A percentile compares a stretch with the other conserved stretches of the same genome.
phyloP scores from a whole-genome alignment of 1,140 invertebrate species.

The Drosophila nannoptera region DNA sequence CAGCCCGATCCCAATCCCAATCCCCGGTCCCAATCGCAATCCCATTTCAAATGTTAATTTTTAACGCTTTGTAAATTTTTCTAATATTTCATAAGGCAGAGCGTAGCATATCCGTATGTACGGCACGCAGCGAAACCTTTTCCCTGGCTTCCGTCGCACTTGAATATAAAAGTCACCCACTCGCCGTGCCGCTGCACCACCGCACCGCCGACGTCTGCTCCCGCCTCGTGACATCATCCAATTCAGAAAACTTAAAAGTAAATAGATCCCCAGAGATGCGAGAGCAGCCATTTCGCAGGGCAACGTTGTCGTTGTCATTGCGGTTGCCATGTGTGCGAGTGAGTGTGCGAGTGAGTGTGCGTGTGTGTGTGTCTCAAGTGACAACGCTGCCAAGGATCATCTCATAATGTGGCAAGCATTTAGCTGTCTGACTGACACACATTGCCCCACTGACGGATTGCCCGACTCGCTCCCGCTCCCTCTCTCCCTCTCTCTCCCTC shows the following conservation, averaged over 20 bases:
- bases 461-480: slow-evolving; percentile 13
- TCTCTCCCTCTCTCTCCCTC: background rate
- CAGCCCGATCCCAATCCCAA: slow-evolving; percentile 17
- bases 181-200: background rate
- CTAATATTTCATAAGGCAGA: slow-evolving; percentile 63
- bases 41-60: slow-evolving; percentile 75
- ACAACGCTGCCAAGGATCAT: slow-evolving; percentile 73
- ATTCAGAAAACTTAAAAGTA: slow-evolving; percentile 76
- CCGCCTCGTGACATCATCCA: slow-evolving; percentile 70
- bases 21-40: slow-evolving; percentile 33
- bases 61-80: slow-evolving; percentile 74
- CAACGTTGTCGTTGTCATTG: slow-evolving; percentile 20
- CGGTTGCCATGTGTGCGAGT: slow-evolving; percentile 11
- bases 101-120: background rate
- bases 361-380: slow-evolving; percentile 66
- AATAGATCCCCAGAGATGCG: slow-evolving; percentile 72
- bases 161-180: slow-evolving; percentile 54
- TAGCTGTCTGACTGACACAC: slow-evolving; percentile 44
- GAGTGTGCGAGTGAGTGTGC: slow-evolving; percentile 23
- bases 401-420: slow-evolving; percentile 74
- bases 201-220: slow-evolving; percentile 1
- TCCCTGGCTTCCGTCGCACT: slow-evolving; percentile 41
- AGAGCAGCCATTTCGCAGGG: slow-evolving; percentile 37
- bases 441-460: slow-evolving; percentile 54
- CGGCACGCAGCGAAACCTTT: slow-evolving; percentile 45